Conservation (phyloP, 2,113 vertebrate genomes). For the Lepus timidus region DNA sequence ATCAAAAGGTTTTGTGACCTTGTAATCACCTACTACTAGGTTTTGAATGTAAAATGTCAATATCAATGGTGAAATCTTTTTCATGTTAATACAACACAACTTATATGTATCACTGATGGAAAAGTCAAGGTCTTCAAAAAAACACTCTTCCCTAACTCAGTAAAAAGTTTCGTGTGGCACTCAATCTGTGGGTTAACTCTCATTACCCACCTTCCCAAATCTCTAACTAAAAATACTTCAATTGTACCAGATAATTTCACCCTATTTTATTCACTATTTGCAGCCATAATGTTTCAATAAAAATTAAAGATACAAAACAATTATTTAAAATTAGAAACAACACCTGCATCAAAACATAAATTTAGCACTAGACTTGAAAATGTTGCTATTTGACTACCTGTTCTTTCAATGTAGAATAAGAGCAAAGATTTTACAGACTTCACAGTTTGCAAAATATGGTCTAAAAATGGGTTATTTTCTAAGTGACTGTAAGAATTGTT, state of each 20-base stretch:
- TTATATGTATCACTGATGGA: conserved; percentile 14
- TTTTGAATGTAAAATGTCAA: neutral
- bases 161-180: neutral
- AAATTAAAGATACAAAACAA: conserved; percentile 1
- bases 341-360: neutral
- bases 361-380: conserved; percentile 22
- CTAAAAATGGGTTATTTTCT: neutral
- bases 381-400: neutral
- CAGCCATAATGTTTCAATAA: neutral
- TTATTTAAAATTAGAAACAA: conserved; percentile 1
- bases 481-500: neutral
- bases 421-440: neutral
- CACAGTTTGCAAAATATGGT: conserved; percentile 27
- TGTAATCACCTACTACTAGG: neutral
- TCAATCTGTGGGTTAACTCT: neutral
- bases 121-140: conserved; percentile 2
- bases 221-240: neutral
- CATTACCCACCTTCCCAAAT: neutral
- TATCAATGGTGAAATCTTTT: conserved; percentile 4
- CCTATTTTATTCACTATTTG: conserved; percentile 9
- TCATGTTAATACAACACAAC: neutral
- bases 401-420: neutral
- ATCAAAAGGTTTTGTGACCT: neutral
- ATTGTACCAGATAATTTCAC: neutral
- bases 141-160: neutral